phyloP scores from a whole-genome alignment of 2,113 vertebrate species.

The Pedionomus torquatus region DNA sequence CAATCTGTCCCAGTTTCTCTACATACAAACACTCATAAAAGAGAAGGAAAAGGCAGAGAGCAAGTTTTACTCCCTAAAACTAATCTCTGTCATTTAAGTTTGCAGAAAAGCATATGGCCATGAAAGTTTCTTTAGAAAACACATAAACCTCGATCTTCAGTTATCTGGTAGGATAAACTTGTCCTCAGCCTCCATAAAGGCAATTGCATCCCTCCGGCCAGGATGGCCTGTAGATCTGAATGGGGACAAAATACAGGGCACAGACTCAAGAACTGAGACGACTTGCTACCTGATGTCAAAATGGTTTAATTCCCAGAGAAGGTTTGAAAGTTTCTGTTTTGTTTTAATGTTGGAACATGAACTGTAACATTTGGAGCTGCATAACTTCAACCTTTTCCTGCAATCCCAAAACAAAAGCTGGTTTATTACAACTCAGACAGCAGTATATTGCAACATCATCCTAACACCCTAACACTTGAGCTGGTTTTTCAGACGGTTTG shows the following conservation, averaged over 20 bases:
- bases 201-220: background rate
- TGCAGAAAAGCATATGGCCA: background rate
- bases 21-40: background rate
- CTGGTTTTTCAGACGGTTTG: background rate
- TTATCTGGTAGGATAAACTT: background rate
- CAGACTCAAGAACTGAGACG: accelerated
- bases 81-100: background rate
- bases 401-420: background rate
- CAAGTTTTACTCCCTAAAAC: background rate
- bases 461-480: background rate
- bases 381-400: background rate
- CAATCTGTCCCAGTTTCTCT: background rate
- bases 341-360: background rate
- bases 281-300: background rate
- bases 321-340: background rate
- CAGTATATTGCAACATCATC: background rate
- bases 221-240: background rate
- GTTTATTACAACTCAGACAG: background rate
- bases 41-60: background rate
- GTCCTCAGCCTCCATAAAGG: background rate
- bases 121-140: background rate
- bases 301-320: background rate
- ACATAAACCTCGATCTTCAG: background rate
- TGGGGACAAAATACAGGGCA: background rate
- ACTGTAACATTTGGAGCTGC: background rate